phyloP scores from a whole-genome alignment of 1,140 invertebrate genomes.

The Prorops nasuta region DNA sequence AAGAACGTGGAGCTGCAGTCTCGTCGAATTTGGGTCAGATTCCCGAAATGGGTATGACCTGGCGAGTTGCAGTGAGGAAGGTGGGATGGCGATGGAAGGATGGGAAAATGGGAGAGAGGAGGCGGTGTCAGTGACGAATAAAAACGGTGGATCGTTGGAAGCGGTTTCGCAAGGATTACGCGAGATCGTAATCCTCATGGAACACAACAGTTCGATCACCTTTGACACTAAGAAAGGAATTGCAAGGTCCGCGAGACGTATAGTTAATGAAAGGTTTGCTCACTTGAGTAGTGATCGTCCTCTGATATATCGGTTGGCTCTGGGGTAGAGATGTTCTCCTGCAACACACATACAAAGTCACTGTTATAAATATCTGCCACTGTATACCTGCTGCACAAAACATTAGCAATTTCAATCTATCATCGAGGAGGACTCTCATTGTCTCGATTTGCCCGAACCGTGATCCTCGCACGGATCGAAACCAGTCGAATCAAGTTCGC shows the following conservation, averaged over 20 bases:
- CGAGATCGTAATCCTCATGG: slow-evolving; percentile 4
- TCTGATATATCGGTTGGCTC: slow-evolving; percentile 68
- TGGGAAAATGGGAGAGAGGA: not conserved
- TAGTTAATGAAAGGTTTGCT: slow-evolving; percentile 40
- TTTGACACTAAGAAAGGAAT: slow-evolving; percentile 3
- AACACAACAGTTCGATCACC: slow-evolving; percentile 5
- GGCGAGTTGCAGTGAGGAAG: slow-evolving; percentile 5
- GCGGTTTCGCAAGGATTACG: slow-evolving; percentile 1
- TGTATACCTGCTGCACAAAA: not conserved
- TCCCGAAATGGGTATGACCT: slow-evolving; percentile 24
- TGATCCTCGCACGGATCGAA: too few relatives aligned
- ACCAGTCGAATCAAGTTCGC: too few relatives aligned
- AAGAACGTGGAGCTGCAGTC: slow-evolving; percentile 16
- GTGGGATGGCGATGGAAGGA: not conserved
- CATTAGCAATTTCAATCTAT: not conserved
- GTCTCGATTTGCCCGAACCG: too few relatives aligned
- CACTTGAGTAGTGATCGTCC: slow-evolving; percentile 70
- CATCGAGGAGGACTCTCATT: too few relatives aligned
- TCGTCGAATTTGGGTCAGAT: slow-evolving; percentile 26
- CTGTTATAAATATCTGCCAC: slow-evolving; percentile 10
- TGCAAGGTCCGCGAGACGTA: slow-evolving; percentile 17
- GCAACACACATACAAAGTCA: slow-evolving; percentile 56
- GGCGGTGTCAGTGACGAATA: not conserved
- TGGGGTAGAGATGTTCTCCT: slow-evolving; percentile 69
- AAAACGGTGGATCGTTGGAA: not conserved